Percentiles rank a stretch among this genome's conserved stretches.
phyloP scores from a whole-genome alignment of 2,888 invertebrate species.

The Polyommatus iphigenia region DNA sequence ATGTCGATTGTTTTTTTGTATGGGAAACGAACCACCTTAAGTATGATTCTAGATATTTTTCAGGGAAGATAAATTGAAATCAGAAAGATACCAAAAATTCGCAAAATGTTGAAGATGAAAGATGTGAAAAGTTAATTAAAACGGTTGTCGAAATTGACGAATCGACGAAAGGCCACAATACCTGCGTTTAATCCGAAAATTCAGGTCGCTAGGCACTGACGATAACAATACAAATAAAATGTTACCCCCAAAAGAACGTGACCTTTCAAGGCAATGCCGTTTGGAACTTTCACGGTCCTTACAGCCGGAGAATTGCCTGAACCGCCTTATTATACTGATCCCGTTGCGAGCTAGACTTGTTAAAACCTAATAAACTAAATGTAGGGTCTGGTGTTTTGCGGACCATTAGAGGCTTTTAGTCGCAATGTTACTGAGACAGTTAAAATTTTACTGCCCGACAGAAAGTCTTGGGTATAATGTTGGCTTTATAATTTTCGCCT shows the following conservation, averaged over 20 bases:
- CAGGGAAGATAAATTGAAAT: not conserved
- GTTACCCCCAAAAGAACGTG: constrained; percentile 7
- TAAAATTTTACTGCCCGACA: not conserved
- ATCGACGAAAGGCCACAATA: not conserved
- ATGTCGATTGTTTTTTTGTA: too few relatives aligned
- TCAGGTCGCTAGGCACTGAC: not conserved
- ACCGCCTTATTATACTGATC: constrained; percentile 8
- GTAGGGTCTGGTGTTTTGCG: not conserved
- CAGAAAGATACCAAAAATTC: not conserved
- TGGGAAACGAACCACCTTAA: too few relatives aligned
- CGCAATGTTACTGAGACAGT: not conserved
- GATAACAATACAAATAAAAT: constrained; percentile 19
- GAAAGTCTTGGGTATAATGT: not conserved
- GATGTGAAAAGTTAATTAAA: not conserved
- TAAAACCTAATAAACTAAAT: constrained; percentile 5
- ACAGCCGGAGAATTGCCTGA: not conserved
- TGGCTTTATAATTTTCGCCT: not conserved
- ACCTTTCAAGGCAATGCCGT: constrained; percentile 17
- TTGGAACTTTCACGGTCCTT: constrained; percentile 20
- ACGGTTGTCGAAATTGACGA: not conserved
- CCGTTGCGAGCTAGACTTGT: not conserved
- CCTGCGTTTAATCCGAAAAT: not conserved
- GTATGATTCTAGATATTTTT: too few relatives aligned
- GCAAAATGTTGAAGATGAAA: not conserved
- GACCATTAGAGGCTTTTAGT: constrained; percentile 5